These are phyloP conservation scores for Lipotes vexillifer DNA, from an alignment of 2,113 vertebrate species.

Conservation along the genomic window DNA sequence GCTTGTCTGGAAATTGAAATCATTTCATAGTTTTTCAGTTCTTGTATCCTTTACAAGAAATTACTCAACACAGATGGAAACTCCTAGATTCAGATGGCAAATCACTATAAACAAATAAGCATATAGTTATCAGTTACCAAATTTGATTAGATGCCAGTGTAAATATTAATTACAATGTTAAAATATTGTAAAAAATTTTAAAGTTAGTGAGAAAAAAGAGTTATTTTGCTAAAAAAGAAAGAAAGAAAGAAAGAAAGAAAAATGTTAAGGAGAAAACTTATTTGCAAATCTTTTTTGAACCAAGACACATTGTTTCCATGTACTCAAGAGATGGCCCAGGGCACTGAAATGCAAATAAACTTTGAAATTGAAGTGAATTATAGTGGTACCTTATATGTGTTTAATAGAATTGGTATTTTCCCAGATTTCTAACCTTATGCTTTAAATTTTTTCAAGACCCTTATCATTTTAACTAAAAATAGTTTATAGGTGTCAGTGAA, in stretches of 20 bases:
- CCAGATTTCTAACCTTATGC: background rate
- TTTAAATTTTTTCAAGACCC: background rate
- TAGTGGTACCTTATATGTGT: background rate
- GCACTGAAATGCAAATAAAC: background rate
- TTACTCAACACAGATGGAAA: constrained; percentile 67
- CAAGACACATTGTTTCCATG: background rate
- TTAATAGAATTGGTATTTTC: background rate
- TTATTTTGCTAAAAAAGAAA: background rate
- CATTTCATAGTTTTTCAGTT: background rate
- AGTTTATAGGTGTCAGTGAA: background rate
- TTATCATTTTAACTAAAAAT: background rate
- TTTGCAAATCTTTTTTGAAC: background rate
- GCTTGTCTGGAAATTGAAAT: background rate
- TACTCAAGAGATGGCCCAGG: background rate
- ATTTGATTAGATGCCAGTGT: constrained; percentile 65
- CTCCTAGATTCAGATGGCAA: constrained; percentile 49
- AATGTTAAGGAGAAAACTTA: background rate
- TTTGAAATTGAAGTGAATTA: background rate
- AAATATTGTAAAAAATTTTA: background rate
- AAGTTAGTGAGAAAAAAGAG: constrained; percentile 20
- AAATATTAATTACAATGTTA: constrained; percentile 76
- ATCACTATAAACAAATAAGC: constrained; percentile 65
- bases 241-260: background rate
- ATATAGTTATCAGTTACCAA: constrained; percentile 54
- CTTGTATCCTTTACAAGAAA: constrained; percentile 24